Evolutionary conservation across 2,113 vertebrate species (phyloP).

Genomic region (Barnardius zonarius): DNA sequence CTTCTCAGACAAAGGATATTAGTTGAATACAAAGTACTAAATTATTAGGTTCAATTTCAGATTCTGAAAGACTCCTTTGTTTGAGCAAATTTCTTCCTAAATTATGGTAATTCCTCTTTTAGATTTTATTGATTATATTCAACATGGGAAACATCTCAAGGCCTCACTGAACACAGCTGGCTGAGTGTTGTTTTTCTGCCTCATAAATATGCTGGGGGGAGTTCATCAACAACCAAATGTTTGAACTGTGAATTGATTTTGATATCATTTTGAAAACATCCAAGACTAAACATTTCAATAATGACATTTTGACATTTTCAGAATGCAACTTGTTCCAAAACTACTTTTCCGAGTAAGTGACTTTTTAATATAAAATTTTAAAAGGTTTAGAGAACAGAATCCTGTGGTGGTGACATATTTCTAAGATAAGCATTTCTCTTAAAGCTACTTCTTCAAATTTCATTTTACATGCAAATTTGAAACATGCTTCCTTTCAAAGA

Average conservation of each 20-base stretch:
- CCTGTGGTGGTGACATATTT: background rate
- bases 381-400: background rate
- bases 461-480: background rate
- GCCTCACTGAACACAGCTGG: background rate
- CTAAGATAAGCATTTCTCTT: background rate
- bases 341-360: background rate
- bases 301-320: background rate
- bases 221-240: background rate
- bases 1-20: background rate
- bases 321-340: constrained; percentile 9
- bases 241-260: background rate
- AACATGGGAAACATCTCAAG: background rate
- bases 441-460: background rate
- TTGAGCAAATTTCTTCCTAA: background rate
- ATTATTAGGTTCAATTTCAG: background rate
- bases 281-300: background rate
- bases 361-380: background rate
- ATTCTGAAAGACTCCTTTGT: background rate
- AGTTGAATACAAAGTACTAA: background rate
- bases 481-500: background rate
- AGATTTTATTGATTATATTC: background rate
- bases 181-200: background rate
- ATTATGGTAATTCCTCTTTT: background rate
- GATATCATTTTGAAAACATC: background rate
- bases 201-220: background rate